These are phyloP conservation scores for Mormyrops boulengeri DNA, from an alignment of 2,797 vertebrate species.

Conservation along the genomic window DNA sequence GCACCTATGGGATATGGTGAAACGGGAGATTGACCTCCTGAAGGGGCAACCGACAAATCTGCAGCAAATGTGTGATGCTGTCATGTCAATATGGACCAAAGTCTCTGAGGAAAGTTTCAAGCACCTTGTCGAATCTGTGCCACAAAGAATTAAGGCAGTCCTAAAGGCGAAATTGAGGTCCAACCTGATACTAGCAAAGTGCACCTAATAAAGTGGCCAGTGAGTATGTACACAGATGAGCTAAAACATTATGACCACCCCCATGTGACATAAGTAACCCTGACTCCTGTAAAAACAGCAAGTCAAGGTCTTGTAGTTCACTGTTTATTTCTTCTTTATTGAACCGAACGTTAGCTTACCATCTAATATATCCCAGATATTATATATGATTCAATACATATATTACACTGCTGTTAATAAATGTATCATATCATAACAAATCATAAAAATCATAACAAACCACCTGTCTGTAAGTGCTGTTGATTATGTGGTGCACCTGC, in stretches of 20 bases:
- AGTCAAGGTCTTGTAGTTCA: background rate
- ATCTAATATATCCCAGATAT: background rate
- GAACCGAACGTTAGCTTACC: background rate
- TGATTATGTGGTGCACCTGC: background rate
- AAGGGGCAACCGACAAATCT: background rate
- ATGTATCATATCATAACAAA: background rate
- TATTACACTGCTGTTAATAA: background rate
- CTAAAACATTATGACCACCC: background rate
- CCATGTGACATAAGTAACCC: no score
- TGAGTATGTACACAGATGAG: background rate
- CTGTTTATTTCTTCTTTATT: no score
- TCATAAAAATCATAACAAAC: background rate
- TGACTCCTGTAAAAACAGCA: background rate
- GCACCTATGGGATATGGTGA: background rate
- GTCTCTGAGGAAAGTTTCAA: background rate
- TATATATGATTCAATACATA: background rate
- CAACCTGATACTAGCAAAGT: background rate
- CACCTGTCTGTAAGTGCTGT: background rate
- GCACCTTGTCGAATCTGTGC: background rate
- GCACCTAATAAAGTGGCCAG: background rate
- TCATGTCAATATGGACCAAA: background rate
- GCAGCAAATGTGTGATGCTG: background rate
- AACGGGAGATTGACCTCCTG: no score
- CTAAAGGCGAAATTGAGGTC: no score
- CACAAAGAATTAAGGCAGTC: no score